Evolutionary conservation across 2,113 vertebrate genomes (phyloP).

Genomic region (Ammodytes dubius): DNA sequence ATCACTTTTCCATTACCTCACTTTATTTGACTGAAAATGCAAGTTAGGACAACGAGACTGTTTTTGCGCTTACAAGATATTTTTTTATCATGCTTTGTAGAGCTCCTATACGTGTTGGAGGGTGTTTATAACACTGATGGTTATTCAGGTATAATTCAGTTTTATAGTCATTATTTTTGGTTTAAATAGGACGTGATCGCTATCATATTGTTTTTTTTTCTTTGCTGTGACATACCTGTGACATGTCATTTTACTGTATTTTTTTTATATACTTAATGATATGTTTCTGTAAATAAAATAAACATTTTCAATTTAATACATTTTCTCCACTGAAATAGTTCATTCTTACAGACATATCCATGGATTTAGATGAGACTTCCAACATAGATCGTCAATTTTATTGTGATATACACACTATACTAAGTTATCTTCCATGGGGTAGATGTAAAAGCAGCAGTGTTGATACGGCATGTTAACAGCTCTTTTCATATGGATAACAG

Average conservation of each 20-base stretch:
- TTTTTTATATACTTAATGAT: conserved; percentile 44
- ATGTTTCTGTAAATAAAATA: conserved; percentile 41
- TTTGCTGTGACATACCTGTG: conserved; percentile 9
- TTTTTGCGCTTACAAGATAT: conserved; percentile 7
- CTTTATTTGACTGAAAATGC: too few species aligned
- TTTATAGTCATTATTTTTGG: background rate
- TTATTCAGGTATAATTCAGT: background rate
- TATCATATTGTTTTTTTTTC: background rate
- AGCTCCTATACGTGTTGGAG: background rate
- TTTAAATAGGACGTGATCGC: too few species aligned
- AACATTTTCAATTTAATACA: background rate
- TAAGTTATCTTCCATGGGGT: background rate
- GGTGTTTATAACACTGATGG: background rate
- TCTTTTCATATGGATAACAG: too few species aligned
- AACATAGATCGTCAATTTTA: background rate
- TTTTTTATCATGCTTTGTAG: conserved; percentile 12
- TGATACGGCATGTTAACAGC: too few species aligned
- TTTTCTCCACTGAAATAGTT: background rate
- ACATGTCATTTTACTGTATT: conserved; percentile 8
- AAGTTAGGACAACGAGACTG: background rate
- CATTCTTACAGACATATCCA: background rate
- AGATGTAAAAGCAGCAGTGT: background rate
- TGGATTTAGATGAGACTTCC: background rate
- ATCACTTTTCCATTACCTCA: too few species aligned
- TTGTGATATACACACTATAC: background rate